Percentiles rank a stretch among this genome's conserved stretches.
phyloP scores from a whole-genome alignment of 2,888 invertebrate genomes.

The Spatulosminthurus flaviceps region DNA sequence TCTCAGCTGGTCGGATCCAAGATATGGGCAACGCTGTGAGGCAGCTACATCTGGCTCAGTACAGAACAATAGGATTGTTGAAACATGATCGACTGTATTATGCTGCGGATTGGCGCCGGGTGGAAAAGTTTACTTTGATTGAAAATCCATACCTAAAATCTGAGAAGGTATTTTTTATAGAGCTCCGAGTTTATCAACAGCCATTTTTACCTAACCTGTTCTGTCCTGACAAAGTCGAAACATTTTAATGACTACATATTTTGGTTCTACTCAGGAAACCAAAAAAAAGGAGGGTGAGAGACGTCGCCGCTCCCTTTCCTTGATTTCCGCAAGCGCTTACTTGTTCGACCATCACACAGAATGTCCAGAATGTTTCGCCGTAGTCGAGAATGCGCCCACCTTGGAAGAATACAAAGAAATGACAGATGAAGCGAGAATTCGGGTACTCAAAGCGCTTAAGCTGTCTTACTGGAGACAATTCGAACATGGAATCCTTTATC shows the following conservation, averaged over 20 bases:
- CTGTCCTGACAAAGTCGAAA: too few species aligned
- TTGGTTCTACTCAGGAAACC: too few species aligned
- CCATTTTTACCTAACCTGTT: too few species aligned
- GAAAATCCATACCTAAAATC: constrained; percentile 68
- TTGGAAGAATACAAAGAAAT: constrained; percentile 72
- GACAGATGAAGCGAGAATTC: constrained; percentile 71
- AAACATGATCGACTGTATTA: constrained; percentile 74
- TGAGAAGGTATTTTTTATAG: neutral
- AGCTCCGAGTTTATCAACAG: too few species aligned
- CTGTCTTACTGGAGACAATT: constrained; percentile 74
- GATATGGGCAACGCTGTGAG: constrained; percentile 72
- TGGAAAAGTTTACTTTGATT: constrained; percentile 70
- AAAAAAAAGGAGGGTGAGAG: too few species aligned
- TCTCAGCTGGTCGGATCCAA: constrained; percentile 70
- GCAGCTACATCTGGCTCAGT: constrained; percentile 68
- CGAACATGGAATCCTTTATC: constrained; percentile 73
- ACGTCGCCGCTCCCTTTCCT: too few species aligned
- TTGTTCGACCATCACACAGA: constrained; percentile 43
- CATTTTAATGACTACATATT: too few species aligned
- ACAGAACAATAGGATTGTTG: constrained; percentile 70
- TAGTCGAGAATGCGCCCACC: constrained; percentile 71
- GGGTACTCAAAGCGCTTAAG: constrained; percentile 73
- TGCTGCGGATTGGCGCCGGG: constrained; percentile 73
- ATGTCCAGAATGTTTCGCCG: constrained; percentile 44
- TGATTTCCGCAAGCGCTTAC: neutral